phyloP scores from a whole-genome alignment of 1,140 invertebrate genomes.

The Caenorhabditis remanei region DNA sequence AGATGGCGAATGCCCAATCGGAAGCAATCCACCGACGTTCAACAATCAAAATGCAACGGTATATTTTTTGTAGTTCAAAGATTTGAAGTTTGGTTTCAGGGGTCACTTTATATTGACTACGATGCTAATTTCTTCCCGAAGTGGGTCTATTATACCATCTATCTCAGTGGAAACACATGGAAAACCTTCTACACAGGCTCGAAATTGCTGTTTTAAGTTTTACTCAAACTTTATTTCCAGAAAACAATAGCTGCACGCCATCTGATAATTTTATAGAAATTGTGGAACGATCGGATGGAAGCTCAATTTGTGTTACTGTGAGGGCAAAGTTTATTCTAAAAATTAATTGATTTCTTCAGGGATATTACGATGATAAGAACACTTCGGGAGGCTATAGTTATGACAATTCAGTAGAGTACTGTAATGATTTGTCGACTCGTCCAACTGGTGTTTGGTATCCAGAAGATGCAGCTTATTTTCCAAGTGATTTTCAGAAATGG shows the following conservation, averaged over 20 bases:
- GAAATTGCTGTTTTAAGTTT: not conserved
- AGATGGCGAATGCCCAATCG: not conserved
- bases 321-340: not conserved
- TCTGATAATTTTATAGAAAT: not conserved
- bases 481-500: not conserved
- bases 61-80: not conserved
- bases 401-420: not conserved
- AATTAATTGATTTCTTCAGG: not conserved
- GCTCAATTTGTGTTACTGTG: not conserved
- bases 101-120: not conserved
- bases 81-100: not conserved
- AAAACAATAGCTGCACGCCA: not conserved
- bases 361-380: not conserved
- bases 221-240: not conserved
- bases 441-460: not conserved
- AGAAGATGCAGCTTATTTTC: not conserved
- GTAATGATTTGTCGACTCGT: not conserved
- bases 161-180: not conserved
- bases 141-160: not conserved
- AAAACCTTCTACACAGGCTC: not conserved
- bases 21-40: constrained; percentile 8
- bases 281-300: not conserved
- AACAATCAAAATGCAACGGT: constrained; percentile 18
- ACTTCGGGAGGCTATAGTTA: not conserved
- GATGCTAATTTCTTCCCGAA: not conserved